Evolutionary conservation across 2,797 vertebrate genomes (phyloP), one percentile per base, ranked within the genome.

Genomic region (Rhynchonycteris naso): DNA sequence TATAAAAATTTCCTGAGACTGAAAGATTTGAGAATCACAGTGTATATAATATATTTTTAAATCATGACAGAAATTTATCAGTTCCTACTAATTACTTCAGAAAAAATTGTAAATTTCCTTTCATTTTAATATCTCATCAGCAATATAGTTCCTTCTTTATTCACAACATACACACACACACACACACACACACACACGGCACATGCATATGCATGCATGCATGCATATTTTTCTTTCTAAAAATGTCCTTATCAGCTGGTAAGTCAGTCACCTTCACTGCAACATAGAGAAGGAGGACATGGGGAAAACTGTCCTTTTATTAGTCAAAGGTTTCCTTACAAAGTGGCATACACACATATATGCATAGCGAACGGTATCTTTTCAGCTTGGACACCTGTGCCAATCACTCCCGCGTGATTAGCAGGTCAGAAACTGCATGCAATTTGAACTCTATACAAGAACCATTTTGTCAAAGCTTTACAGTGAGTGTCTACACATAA

Each of bases 391-490:
- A 69, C 94, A 95, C 80, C 76, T 75, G 83, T 94, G 33, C 28
- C 24, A 68, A 38, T 2, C 30, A 0, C 11, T 88, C 16, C 69
- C 19, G 69, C 88, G 61, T n/a, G 28, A 81, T 76, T 0, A 78
- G 35, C 15, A 79, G 2, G 66, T 92, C 58, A 95, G 81, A 92
- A 11, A 75, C 4, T 3, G 38, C 38, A 13, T 8, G 43, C 7
- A 0, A 8, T 85, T 68, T 93, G 85, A 95, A 93, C 4, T 12
- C 1, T 0, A 0, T 21, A 63, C 7, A 7, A 74, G 13, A 97
- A 96, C 43, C 1, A 61, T 95, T 95, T 95, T 95, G n/a, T 22
- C 43, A 68, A 90, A 92, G 76, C 91, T 97, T 30, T 95, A 94
- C 95, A 93, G 38, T 72, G 61, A 88, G 4, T 80, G 0, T 84